These are phyloP conservation scores for Embidobia sp. DNA, from an alignment of 2,888 invertebrate genomes.

Conservation along the genomic window DNA sequence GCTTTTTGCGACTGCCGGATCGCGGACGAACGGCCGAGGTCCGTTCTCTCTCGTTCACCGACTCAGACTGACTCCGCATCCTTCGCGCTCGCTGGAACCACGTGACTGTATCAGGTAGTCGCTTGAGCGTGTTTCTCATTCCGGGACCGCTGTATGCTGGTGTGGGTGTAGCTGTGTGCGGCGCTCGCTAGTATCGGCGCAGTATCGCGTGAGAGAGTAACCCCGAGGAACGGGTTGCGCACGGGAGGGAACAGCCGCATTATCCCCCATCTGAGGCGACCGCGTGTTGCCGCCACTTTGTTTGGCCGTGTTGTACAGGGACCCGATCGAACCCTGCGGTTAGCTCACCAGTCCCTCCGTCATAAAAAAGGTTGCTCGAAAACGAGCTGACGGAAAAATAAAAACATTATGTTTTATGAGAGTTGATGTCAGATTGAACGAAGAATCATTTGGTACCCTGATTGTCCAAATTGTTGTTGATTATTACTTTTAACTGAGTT, in stretches of 20 bases:
- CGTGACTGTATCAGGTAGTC: slow-evolving; percentile 78
- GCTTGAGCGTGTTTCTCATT: slow-evolving; percentile 65
- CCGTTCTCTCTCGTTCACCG: slow-evolving; percentile 71
- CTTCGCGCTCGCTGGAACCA: slow-evolving; percentile 76
- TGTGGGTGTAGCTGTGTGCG: slow-evolving; percentile 68
- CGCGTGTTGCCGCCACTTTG: slow-evolving; percentile 56
- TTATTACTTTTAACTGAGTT: no score
- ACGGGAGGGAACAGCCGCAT: slow-evolving; percentile 69
- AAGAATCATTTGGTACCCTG: no score
- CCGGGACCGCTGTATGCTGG: slow-evolving; percentile 54
- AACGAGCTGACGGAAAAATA: no score
- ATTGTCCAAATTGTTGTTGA: no score
- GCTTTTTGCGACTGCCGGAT: slow-evolving; percentile 26
- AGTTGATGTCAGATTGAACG: no score
- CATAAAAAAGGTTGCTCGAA: no score
- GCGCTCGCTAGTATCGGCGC: slow-evolving; percentile 65
- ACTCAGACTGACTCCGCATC: slow-evolving; percentile 78
- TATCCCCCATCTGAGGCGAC: slow-evolving; percentile 63
- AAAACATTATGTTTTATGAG: no score
- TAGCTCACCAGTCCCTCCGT: no score
- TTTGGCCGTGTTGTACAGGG: slow-evolving; percentile 58
- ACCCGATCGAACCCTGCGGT: slow-evolving; percentile 52
- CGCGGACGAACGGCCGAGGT: slow-evolving; percentile 41
- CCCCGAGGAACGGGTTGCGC: slow-evolving; percentile 47
- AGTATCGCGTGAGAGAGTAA: slow-evolving; percentile 74